phyloP scores from a whole-genome alignment of 2,888 invertebrate species.

The Rhamphomyia laevipes region DNA sequence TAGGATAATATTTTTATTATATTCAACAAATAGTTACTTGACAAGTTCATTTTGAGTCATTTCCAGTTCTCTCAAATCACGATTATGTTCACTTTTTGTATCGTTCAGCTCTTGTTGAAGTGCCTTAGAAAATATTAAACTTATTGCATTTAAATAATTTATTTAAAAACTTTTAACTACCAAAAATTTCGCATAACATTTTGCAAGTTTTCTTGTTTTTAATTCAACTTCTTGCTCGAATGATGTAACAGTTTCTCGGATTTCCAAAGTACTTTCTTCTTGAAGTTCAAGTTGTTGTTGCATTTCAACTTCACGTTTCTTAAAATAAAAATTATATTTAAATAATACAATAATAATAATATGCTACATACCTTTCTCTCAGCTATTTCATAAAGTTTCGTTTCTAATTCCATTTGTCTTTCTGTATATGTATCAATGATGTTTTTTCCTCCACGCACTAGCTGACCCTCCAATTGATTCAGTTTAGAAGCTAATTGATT shows the following conservation, averaged over 20 bases:
- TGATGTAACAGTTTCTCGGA: constrained; percentile 81
- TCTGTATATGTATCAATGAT: constrained; percentile 92
- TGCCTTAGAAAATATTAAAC: constrained; percentile 16
- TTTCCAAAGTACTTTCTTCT: constrained; percentile 83
- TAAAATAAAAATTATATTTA: background rate
- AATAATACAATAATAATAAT: background rate
- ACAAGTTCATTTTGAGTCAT: constrained; percentile 83
- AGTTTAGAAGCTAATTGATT: constrained; percentile 69
- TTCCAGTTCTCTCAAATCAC: constrained; percentile 85
- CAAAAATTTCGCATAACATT: constrained; percentile 74
- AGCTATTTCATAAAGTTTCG: constrained; percentile 73
- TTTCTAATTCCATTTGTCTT: constrained; percentile 80
- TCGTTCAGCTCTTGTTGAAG: constrained; percentile 67
- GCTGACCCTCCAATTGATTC: constrained; percentile 79
- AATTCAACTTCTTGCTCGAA: constrained; percentile 95
- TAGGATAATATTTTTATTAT: background rate
- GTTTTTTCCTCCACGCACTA: constrained; percentile 89
- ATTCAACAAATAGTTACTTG: constrained; percentile 35
- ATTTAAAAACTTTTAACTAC: constrained; percentile 35
- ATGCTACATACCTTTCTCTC: constrained; percentile 55
- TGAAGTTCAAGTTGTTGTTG: constrained; percentile 86
- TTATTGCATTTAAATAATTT: background rate
- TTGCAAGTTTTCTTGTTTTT: constrained; percentile 83
- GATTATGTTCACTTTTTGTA: constrained; percentile 76
- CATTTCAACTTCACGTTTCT: constrained; percentile 64